Evolutionary conservation across 2,888 invertebrate species (phyloP), one percentile per base, ranked within the genome.

Genomic region (Rutpela maculata): DNA sequence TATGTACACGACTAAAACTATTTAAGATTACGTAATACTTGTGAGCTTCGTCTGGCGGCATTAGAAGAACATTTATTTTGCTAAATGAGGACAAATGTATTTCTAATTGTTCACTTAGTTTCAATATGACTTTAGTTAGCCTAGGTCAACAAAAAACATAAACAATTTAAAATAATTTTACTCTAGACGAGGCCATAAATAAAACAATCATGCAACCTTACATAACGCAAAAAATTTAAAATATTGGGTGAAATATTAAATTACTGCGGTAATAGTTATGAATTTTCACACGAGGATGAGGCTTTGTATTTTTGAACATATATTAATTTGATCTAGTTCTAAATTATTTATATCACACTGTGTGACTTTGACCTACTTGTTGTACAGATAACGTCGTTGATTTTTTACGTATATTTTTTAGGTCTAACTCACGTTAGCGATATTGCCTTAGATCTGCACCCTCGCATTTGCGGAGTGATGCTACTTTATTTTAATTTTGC

Each of bases 1-100:
- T 26, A 26, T 26, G 22, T 26, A 4, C 4, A 4, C 15, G 50
- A n/a, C 50, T 50, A 50, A 50, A 15, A 3, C 50, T 50, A 50
- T 50, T 15, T 38, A 12, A 50, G n/a, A 50, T 50, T 50, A 50
- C 50, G 50, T 50, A 50, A 50, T 50, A 50, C 4, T 50, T 65
- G 31, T 7, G 18, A 19, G 38, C 43, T 31, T 17, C 9, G 15
- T 19, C 18, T 65, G 65, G 43, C 65, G 65, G 43, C 50, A 59
- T 59, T 59, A 60, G 70, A 70, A 60, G 22, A 43, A 59, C 19
- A 70, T 35, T 22, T 57, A 31, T 69, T 43, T 70, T 31, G 9
- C n/a, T 43, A 59, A 60, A 70, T 70, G 57, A 60, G 60, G 70
- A 70, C 59, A 70, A 70, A 70, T 70, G 70, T 59, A 70, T 70